phyloP scores from a whole-genome alignment of 1,140 invertebrate species.

The Drosophila nigromelanica region DNA sequence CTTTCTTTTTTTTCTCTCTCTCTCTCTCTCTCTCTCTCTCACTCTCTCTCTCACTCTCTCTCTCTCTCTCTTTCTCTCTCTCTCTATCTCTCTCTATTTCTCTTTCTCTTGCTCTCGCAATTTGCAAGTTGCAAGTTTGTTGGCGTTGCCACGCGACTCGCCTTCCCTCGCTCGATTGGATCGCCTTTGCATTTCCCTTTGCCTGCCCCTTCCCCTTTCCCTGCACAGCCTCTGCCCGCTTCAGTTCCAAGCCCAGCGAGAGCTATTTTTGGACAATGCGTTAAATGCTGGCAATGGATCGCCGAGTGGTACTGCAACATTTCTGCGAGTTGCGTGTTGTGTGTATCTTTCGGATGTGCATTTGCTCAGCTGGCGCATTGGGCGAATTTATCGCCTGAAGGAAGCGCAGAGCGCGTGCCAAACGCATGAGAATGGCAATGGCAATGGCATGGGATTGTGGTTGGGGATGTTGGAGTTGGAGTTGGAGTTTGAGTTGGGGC shows the following conservation, averaged over 20 bases:
- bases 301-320: too few relatives aligned
- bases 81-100: too few relatives aligned
- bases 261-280: slow-evolving; percentile 32
- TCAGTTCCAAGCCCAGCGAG: not conserved
- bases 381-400: slow-evolving; percentile 55
- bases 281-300: slow-evolving; percentile 23
- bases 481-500: not conserved
- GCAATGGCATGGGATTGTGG: not conserved
- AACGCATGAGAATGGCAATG: slow-evolving; percentile 1
- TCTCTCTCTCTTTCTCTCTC: too few relatives aligned
- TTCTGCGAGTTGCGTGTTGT: slow-evolving; percentile 1
- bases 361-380: slow-evolving; percentile 33
- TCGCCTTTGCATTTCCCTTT: too few relatives aligned
- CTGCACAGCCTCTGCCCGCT: not conserved
- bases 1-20: too few relatives aligned
- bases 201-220: not conserved
- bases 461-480: not conserved
- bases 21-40: too few relatives aligned
- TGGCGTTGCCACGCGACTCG: slow-evolving; percentile 17
- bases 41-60: too few relatives aligned
- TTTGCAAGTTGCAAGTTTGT: slow-evolving; percentile 15
- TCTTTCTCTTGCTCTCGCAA: not conserved
- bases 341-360: slow-evolving; percentile 5
- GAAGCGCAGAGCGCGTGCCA: slow-evolving; percentile 54
- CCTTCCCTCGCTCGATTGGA: not conserved